Conservation (phyloP, 2,888 invertebrate genomes). For the Zygothrica quintamaculata region DNA sequence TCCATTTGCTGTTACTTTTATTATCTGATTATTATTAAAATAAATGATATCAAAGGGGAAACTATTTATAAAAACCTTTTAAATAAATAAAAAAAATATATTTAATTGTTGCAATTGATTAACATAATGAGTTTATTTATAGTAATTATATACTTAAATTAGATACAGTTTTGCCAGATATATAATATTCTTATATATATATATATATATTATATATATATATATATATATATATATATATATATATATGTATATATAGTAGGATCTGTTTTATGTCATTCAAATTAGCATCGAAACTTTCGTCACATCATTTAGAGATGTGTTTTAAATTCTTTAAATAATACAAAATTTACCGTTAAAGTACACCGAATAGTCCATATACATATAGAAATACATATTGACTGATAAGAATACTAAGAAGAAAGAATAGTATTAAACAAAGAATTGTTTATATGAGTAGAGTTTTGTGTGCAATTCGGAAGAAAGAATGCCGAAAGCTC, state of each 20-base stretch:
- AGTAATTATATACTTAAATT: too few relatives aligned
- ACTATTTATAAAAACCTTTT: too few relatives aligned
- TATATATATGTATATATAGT: neutral
- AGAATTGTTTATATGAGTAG: too few relatives aligned
- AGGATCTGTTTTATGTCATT: neutral
- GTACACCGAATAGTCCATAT: constrained; percentile 27
- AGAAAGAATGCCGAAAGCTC: constrained; percentile 6
- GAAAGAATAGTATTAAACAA: too few relatives aligned
- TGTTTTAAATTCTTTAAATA: constrained; percentile 23
- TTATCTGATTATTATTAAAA: neutral
- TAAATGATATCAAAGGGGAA: neutral
- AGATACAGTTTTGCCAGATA: too few relatives aligned
- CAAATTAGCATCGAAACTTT: constrained; percentile 7
- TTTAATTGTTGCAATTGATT: too few relatives aligned
- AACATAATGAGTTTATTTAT: too few relatives aligned
- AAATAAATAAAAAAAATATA: too few relatives aligned
- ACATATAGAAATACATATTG: constrained; percentile 1
- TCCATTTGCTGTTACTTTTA: neutral
- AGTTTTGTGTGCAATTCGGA: neutral
- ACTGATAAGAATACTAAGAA: too few relatives aligned
- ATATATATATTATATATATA: neutral
- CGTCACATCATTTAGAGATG: constrained; percentile 52
- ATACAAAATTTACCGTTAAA: constrained; percentile 54
- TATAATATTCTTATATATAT: too few relatives aligned
- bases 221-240: neutral